Base-by-base conservation (phyloP, 1,140 invertebrate species). In the Thalassaphorura encarpata region DNA sequence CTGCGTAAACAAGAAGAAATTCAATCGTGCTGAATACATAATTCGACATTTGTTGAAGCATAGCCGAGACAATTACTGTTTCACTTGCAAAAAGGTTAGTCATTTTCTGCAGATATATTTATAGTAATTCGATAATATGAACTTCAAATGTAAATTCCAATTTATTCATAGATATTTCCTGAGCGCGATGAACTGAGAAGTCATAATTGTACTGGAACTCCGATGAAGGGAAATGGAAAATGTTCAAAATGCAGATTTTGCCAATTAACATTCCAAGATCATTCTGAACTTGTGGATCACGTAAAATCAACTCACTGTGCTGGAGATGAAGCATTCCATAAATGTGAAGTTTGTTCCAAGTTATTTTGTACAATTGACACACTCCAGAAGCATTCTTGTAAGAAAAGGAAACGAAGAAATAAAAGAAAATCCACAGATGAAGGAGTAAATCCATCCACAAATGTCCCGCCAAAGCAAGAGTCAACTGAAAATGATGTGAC, bases 1-100 rank as follows among this genome's bases (percentile, higher is more conserved):
- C 52, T 80, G 78, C 50, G 52, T 36, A 13, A 48, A 50, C 63
- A 65, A 72, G 21, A 77, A 76, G 58, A 61, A 62, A 11, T 78
- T 77, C 67, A 65, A 66, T 13, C 73, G 69, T 41, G 66, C 71
- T 23, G 71, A 71, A 51, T 71, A 72, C 52, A 62, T 80, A 11
- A 70, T 72, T 49, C 65, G 72, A 3, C 77, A 79, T 68, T 68
- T 78, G n/a, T 11, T 36, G 33, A 11, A 36, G 8, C 8, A n/a
- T 36, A 36, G 8, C n/a, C 8, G 8, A 11, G 8, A 8, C 33
- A 11, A 11, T 36, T 36, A 36, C 33, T 36, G 8, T 36, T 36
- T 36, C 33, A 36, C 8, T 36, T 11, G 8, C 8, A n/a, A 36
- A 36, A n/a, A 8, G n/a, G 8, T 11, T n/a, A 8, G n/a, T 36